phyloP scores from a whole-genome alignment of 2,888 invertebrate species.

The Andrena praecox region DNA sequence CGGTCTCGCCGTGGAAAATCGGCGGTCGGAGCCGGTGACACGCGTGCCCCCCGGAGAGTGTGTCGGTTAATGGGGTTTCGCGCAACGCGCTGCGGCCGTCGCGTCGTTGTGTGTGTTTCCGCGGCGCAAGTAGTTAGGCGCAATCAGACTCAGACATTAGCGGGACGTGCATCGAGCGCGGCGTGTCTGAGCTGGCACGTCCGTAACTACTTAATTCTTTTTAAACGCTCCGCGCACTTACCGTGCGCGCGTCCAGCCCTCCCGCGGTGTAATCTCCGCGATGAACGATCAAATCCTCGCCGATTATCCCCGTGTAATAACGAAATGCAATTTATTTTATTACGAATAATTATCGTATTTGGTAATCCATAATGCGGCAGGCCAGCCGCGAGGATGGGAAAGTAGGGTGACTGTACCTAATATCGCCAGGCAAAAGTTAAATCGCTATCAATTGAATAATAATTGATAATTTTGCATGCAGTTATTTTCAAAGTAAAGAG shows the following conservation, averaged over 20 bases:
- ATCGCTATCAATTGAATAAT: no score
- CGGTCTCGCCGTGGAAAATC: constrained; percentile 35
- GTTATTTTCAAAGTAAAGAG: no score
- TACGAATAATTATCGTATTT: constrained; percentile 32
- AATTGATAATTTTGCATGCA: no score
- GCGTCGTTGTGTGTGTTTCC: constrained; percentile 5
- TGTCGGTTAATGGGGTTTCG: constrained; percentile 23
- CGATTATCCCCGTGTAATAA: constrained; percentile 2
- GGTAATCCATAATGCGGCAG: background rate
- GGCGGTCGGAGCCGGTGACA: constrained; percentile 10
- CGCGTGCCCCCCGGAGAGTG: constrained; percentile 7
- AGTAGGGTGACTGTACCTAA: no score
- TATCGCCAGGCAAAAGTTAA: no score
- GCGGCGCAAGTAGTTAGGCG: constrained; percentile 56
- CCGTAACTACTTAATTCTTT: constrained; percentile 64
- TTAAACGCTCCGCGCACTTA: constrained; percentile 23
- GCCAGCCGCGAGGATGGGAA: background rate
- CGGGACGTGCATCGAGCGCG: constrained; percentile 40
- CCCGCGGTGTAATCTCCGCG: background rate
- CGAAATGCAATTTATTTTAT: constrained; percentile 34
- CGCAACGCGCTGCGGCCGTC: constrained; percentile 5
- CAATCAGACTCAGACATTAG: constrained; percentile 57
- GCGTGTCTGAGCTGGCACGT: constrained; percentile 47
- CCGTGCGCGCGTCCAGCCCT: background rate
- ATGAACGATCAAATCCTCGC: constrained; percentile 24